These are phyloP conservation scores for Drosophila elegans DNA, from an alignment of 1,140 invertebrate genomes.

Conservation along the genomic window DNA sequence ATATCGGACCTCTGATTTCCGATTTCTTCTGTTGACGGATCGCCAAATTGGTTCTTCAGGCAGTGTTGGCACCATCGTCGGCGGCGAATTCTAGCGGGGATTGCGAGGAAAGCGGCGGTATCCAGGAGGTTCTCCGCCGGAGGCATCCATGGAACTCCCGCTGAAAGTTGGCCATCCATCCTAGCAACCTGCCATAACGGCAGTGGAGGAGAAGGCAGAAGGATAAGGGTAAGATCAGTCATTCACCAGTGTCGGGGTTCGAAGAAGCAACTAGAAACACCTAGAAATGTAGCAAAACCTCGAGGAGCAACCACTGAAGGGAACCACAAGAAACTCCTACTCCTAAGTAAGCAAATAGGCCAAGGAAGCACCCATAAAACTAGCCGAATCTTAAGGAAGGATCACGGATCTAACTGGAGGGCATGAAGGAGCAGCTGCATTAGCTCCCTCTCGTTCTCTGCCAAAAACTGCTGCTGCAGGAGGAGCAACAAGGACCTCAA, in stretches of 20 bases:
- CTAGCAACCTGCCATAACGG: neutral
- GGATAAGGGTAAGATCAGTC: neutral
- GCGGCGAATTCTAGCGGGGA: neutral
- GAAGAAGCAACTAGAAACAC: neutral
- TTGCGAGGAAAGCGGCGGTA: neutral
- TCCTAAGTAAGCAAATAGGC: too few relatives aligned
- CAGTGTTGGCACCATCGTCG: neutral
- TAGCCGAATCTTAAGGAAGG: too few relatives aligned
- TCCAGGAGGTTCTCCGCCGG: neutral
- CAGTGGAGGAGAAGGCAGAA: neutral
- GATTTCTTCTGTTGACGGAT: neutral
- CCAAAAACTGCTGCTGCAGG: neutral
- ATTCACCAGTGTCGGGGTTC: neutral
- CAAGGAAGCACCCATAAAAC: too few relatives aligned
- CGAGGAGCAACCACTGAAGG: too few relatives aligned
- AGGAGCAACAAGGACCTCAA: neutral
- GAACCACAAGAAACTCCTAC: too few relatives aligned
- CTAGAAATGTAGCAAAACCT: too few relatives aligned
- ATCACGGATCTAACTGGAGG: too few relatives aligned
- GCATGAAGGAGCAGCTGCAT: too few relatives aligned
- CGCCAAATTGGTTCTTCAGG: neutral
- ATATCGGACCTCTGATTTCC: constrained; percentile 1
- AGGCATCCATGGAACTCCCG: constrained; percentile 1
- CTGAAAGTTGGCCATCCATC: neutral
- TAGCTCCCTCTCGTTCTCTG: too few relatives aligned